Evolutionary conservation across 2,113 vertebrate genomes (phyloP).

Genomic region (Cariama cristata): DNA sequence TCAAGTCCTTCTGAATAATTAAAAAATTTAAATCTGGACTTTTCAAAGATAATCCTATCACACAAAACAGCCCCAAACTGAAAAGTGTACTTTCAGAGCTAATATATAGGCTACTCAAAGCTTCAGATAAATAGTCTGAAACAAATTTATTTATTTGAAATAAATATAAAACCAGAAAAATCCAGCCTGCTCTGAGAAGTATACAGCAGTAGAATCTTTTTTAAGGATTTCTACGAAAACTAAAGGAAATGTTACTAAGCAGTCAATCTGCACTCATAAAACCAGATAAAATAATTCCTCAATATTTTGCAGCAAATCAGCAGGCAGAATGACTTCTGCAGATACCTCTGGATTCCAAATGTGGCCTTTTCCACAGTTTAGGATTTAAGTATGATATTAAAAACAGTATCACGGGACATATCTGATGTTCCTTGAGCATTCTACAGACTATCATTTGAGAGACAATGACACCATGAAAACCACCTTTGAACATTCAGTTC

Average conservation of each 20-base stretch:
- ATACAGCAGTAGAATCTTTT: neutral
- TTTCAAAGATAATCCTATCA: neutral
- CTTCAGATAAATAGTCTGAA: neutral
- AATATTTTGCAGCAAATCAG: neutral
- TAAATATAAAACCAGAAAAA: neutral
- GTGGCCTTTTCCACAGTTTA: neutral
- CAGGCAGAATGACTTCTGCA: neutral
- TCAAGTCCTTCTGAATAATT: neutral
- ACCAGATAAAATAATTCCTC: neutral
- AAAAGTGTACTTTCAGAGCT: neutral
- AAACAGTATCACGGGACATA: neutral
- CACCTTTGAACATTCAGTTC: neutral
- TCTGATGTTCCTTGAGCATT: neutral
- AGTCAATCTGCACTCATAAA: neutral
- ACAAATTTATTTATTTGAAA: neutral
- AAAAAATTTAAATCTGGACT: neutral
- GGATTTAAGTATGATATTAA: neutral
- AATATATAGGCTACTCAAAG: rapidly evolving
- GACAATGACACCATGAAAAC: neutral
- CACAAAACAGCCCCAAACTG: neutral
- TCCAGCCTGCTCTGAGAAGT: neutral
- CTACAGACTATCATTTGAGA: neutral
- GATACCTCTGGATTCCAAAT: neutral
- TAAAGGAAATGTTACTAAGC: neutral
- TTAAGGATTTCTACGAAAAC: neutral